phyloP scores from a whole-genome alignment of 2,797 vertebrate species.

The Xyrichtys novacula region DNA sequence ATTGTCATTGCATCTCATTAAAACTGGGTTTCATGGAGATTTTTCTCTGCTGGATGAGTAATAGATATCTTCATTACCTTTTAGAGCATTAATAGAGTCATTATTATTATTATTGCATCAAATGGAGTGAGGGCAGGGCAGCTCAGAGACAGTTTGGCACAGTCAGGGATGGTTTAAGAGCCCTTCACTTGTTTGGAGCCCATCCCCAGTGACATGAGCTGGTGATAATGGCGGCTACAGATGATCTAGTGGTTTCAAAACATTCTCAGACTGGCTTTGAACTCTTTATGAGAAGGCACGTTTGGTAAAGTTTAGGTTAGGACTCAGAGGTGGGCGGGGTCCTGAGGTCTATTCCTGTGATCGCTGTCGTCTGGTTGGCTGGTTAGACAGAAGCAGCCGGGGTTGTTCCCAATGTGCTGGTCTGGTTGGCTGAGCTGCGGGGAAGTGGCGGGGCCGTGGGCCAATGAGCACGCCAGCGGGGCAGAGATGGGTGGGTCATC shows the following conservation, averaged over 20 bases:
- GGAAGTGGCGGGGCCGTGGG: conserved; percentile 96
- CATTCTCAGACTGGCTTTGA: conserved; percentile 80
- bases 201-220: conserved; percentile 37
- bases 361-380: conserved; percentile 80
- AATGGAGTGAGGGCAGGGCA: conserved; percentile 44
- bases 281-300: conserved; percentile 73
- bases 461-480: conserved; percentile 99
- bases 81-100: conserved; percentile 63
- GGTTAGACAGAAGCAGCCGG: conserved; percentile 78
- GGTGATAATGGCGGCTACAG: conserved; percentile 21
- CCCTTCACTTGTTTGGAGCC: conserved; percentile 46
- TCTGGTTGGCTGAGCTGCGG: conserved; percentile 85
- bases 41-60: conserved; percentile 58
- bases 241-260: conserved; percentile 36
- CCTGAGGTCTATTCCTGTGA: conserved; percentile 87
- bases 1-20: conserved; percentile 37
- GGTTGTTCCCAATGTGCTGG: conserved; percentile 77
- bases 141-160: conserved; percentile 60
- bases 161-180: conserved; percentile 75
- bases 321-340: conserved; percentile 62
- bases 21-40: conserved; percentile 58
- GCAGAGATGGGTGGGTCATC: conserved; percentile 99
- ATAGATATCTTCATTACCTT: conserved; percentile 46
- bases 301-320: conserved; percentile 70
- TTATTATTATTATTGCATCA: conserved; percentile 75